Conservation (phyloP, 1,140 invertebrate species). For the Neotoxoptera formosana region DNA sequence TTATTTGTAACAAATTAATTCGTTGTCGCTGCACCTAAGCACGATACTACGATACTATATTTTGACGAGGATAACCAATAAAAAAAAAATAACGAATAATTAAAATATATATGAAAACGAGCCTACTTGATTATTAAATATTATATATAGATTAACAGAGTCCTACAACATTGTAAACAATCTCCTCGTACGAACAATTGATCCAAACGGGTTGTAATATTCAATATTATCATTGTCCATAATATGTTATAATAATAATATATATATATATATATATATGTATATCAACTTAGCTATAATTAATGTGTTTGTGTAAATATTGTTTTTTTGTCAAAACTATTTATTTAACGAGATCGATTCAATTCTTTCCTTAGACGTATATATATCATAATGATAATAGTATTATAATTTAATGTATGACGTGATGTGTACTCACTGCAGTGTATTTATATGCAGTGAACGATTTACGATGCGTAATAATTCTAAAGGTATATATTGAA, state of each 20-base stretch:
- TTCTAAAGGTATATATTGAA: conserved; percentile 52
- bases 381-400: conserved; percentile 17
- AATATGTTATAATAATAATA: neutral
- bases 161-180: neutral
- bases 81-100: neutral
- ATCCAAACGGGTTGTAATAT: neutral
- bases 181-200: neutral
- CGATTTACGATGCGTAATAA: conserved; percentile 55
- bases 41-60: too few species aligned
- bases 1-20: too few species aligned
- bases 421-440: conserved; percentile 43
- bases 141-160: neutral
- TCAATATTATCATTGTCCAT: neutral
- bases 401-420: conserved; percentile 29
- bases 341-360: neutral
- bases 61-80: too few species aligned
- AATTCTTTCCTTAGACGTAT: neutral
- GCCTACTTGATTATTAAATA: too few species aligned
- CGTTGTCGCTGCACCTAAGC: too few species aligned
- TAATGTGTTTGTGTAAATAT: neutral
- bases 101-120: neutral
- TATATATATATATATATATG: neutral
- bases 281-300: neutral
- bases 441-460: neutral
- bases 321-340: neutral